A percentile compares a stretch with the other conserved stretches of the same genome.
phyloP scores from a whole-genome alignment of 2,113 vertebrate species.

The Sapayoa aenigma region DNA sequence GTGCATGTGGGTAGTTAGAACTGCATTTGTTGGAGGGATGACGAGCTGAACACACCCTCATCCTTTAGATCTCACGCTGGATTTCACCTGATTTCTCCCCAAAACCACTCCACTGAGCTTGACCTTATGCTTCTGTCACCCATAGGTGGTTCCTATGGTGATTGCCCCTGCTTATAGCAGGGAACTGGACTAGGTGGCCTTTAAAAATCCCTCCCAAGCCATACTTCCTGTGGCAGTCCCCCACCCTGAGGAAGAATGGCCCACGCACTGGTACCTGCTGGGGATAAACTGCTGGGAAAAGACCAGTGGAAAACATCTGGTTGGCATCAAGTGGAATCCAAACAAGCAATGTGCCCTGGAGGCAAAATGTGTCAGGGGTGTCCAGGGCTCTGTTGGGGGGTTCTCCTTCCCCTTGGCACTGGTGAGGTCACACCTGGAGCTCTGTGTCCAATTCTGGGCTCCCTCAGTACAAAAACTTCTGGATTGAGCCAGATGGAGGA shows the following conservation, averaged over 20 bases:
- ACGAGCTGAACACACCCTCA: neutral
- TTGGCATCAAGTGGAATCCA: neutral
- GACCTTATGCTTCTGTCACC: neutral
- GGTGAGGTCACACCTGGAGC: neutral
- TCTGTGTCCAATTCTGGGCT: neutral
- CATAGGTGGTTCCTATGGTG: neutral
- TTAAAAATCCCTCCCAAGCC: neutral
- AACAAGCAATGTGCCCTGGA: neutral
- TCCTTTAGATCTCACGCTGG: neutral
- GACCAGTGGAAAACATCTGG: neutral
- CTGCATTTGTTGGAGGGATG: neutral
- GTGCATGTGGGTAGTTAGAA: neutral
- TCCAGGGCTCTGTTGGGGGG: neutral
- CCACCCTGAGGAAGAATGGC: neutral
- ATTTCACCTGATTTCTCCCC: neutral
- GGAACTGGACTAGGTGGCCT: neutral
- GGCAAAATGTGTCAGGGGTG: neutral
- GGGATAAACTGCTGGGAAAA: neutral
- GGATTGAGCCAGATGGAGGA: neutral
- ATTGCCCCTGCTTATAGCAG: neutral
- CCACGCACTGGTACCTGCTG: rapidly evolving
- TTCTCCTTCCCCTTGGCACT: neutral
- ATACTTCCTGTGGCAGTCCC: neutral
- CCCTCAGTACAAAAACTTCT: neutral
- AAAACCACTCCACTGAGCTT: neutral